phyloP scores from a whole-genome alignment of 2,113 vertebrate species.

The Phyllopteryx taeniolatus region DNA sequence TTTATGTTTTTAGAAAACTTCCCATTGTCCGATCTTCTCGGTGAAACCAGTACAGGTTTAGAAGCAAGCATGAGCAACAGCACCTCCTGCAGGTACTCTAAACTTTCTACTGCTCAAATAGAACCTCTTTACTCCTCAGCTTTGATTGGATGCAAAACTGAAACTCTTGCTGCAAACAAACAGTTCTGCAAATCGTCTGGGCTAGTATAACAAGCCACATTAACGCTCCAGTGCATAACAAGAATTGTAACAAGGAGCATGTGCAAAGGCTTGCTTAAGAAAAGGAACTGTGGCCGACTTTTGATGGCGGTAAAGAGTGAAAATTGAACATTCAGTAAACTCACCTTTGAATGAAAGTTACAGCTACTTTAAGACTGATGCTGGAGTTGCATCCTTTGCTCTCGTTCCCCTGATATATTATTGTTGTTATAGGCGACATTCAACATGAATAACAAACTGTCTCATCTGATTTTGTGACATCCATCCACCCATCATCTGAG shows the following conservation, averaged over 20 bases:
- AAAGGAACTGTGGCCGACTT: slow-evolving; percentile 24
- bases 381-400: not conserved
- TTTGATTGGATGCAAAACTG: slow-evolving; percentile 16
- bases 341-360: not conserved
- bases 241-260: slow-evolving; percentile 29
- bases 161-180: not conserved
- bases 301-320: not conserved
- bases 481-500: too few relatives aligned
- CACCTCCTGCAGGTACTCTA: slow-evolving; percentile 83
- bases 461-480: not conserved
- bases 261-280: slow-evolving; percentile 19
- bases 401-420: not conserved
- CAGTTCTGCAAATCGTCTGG: not conserved
- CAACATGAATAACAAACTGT: not conserved
- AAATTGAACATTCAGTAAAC: not conserved
- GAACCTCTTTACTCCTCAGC: not conserved
- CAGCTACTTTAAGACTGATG: not conserved
- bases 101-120: not conserved
- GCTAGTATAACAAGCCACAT: not conserved
- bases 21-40: slow-evolving; percentile 87
- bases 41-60: slow-evolving; percentile 91
- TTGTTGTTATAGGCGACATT: not conserved
- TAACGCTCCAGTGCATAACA: slow-evolving; percentile 27
- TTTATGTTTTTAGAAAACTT: slow-evolving; percentile 83
- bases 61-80: slow-evolving; percentile 89